Evolutionary conservation across 92 coral and sea anemone genomes (phyloP), one percentile per base, ranked within the genome.

Genomic region (Micromussa lordhowensis): DNA sequence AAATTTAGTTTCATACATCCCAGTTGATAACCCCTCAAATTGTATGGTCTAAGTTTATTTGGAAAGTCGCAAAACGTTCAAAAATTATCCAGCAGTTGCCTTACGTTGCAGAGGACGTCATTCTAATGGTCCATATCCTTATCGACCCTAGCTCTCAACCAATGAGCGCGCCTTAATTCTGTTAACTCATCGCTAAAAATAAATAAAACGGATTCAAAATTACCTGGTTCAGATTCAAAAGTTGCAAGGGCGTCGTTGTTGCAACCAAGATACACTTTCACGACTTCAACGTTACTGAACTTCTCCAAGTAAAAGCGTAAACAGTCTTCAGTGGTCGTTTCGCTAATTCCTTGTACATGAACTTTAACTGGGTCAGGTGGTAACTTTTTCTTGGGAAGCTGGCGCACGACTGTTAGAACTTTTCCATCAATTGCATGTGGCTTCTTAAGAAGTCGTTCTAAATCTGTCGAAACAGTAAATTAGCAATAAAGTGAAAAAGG

Each of bases 151-250:
- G 51, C 51, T 44, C 51, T 44, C 51, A 13, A 44, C 12, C 13
- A 44, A 44, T 24, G 15, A 10, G 28, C 31, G 30, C 15, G 2
- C 17, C 36, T 10, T 2, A 24, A 30, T 2, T n/a, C 0, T 68
- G 2, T 4, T 4, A 24, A 19, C n/a, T 28, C 2, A 0, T 68
- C 5, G 61, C 16, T 15, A 58, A n/a, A 26, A 30, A 66, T 26
- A 26, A 28, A 28, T 14, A 28, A 4, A 10, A 66, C 32, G 1
- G 28, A 26, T 66, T 26, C 14, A 35, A 18, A 30, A 61, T 78
- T 89, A 93, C 95, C 93, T 77, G 91, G 91, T 35, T 85, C 79
- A 57, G 69, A 53, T 28, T 83, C 76, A 83, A 93, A 93, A 21
- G 70, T 32, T 30, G 81, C 89, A 34, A 93, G 80, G 15, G 87